phyloP scores from a whole-genome alignment of 2,888 invertebrate genomes.

The Apantesis nais region DNA sequence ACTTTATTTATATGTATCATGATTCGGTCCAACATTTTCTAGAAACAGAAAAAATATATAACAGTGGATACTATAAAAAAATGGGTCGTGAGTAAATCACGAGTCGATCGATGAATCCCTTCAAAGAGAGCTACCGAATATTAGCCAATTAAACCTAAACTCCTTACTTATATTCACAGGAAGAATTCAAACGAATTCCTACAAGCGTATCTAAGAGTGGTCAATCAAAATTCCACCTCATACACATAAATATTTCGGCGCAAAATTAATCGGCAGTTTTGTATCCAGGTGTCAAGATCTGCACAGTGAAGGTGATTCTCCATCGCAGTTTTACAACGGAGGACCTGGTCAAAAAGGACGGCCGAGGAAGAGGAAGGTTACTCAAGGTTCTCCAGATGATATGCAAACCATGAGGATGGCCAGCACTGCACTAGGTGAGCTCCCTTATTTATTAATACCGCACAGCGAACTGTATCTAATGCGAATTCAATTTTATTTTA shows the following conservation, averaged over 20 bases:
- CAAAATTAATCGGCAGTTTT: conserved; percentile 21
- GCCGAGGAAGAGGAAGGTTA: conserved; percentile 91
- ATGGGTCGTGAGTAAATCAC: conserved; percentile 1
- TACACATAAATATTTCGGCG: conserved; percentile 18
- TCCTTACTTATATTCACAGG: conserved; percentile 31
- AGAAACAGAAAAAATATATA: background rate
- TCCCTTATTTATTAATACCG: conserved; percentile 17
- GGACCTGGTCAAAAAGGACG: conserved; percentile 90
- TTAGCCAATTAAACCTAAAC: conserved; percentile 41
- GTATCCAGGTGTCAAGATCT: conserved; percentile 72
- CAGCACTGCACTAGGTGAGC: conserved; percentile 88
- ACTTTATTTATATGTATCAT: background rate
- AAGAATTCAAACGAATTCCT: conserved; percentile 32
- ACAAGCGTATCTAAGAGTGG: conserved; percentile 38
- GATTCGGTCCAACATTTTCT: background rate
- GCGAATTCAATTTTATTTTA: conserved; percentile 52
- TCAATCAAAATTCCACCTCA: conserved; percentile 45
- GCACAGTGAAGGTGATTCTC: conserved; percentile 86
- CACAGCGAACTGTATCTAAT: conserved; percentile 44
- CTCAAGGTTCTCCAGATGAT: conserved; percentile 85
- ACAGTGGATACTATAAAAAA: background rate
- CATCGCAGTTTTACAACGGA: conserved; percentile 87
- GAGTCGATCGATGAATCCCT: conserved; percentile 15
- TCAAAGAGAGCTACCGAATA: conserved; percentile 29
- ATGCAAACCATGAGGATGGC: conserved; percentile 90